Evolutionary conservation across 1,140 invertebrate genomes (phyloP).

Genomic region (Acyrthosiphon pisum): DNA sequence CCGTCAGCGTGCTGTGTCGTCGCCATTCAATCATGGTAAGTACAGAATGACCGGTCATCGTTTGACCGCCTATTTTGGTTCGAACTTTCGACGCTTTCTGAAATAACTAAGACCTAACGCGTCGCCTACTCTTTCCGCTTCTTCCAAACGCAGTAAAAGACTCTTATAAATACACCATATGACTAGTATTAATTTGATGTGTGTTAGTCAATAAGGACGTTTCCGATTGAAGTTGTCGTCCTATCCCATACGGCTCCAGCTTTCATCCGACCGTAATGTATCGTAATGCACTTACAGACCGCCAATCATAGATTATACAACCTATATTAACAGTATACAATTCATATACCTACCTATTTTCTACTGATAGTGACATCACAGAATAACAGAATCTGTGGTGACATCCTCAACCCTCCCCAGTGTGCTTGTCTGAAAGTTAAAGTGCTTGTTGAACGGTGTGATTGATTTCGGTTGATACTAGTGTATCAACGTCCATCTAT

Average conservation of each 20-base stretch:
- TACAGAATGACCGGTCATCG: not conserved
- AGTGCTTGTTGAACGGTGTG: not conserved
- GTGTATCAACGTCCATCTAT: not conserved
- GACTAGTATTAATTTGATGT: not conserved
- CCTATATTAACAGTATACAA: not conserved
- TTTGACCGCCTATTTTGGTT: not conserved
- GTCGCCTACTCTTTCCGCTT: not conserved
- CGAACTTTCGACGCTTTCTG: not conserved
- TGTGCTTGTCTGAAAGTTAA: not conserved
- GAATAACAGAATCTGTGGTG: too few species aligned
- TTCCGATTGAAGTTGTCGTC: not conserved
- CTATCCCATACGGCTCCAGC: not conserved
- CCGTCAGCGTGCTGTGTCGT: not conserved
- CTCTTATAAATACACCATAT: too few species aligned
- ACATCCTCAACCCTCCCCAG: not conserved
- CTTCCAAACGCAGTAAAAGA: not conserved
- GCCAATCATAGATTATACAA: not conserved
- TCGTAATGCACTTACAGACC: not conserved
- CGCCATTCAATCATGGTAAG: conserved; percentile 1
- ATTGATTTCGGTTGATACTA: not conserved
- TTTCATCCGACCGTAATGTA: not conserved
- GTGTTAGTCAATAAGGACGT: too few species aligned
- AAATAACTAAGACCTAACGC: not conserved
- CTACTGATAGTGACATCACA: not conserved
- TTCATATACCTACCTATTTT: not conserved